A percentile compares a stretch with the other conserved stretches of the same genome.
Conservation (phyloP, 2,797 vertebrate species). For the Brachyalestes nurse region DNA sequence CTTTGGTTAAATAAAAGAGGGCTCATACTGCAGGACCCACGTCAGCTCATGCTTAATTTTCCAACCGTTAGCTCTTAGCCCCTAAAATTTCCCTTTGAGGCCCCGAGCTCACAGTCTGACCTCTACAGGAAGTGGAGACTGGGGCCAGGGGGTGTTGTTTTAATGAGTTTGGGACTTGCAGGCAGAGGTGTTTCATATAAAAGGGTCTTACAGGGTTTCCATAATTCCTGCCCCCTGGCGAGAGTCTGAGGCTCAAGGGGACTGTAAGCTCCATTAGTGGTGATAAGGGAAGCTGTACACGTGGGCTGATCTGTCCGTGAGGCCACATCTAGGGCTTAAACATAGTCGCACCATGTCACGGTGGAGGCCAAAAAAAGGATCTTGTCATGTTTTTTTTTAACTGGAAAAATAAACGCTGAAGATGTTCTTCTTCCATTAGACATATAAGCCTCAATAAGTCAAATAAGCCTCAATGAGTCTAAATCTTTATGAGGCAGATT, state of each 20-base stretch:
- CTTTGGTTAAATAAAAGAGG: slow-evolving; percentile 62
- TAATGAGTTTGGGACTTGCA: slow-evolving; percentile 66
- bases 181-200: slow-evolving; percentile 76
- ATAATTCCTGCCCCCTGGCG: slow-evolving; percentile 65
- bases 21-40: slow-evolving; percentile 59
- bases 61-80: slow-evolving; percentile 13
- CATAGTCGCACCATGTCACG: background rate
- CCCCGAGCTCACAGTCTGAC: slow-evolving; percentile 49
- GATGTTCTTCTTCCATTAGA: too few species aligned
- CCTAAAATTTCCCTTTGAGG: slow-evolving; percentile 3
- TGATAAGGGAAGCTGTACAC: slow-evolving; percentile 15
- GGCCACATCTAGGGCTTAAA: background rate
- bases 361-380: background rate
- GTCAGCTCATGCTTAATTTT: slow-evolving; percentile 53
- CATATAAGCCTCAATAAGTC: too few species aligned
- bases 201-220: slow-evolving; percentile 68
- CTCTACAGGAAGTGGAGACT: slow-evolving; percentile 63
- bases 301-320: background rate
- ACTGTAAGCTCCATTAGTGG: slow-evolving; percentile 22
- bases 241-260: slow-evolving; percentile 64
- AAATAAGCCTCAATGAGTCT: too few species aligned
- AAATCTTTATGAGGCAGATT: too few species aligned
- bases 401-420: too few species aligned
- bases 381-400: background rate
- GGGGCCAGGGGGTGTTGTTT: slow-evolving; percentile 58